A percentile compares a stretch with the other conserved stretches of the same genome.
Evolutionary conservation across 2,797 vertebrate species (phyloP).

Genomic region (Erethizon dorsatum): DNA sequence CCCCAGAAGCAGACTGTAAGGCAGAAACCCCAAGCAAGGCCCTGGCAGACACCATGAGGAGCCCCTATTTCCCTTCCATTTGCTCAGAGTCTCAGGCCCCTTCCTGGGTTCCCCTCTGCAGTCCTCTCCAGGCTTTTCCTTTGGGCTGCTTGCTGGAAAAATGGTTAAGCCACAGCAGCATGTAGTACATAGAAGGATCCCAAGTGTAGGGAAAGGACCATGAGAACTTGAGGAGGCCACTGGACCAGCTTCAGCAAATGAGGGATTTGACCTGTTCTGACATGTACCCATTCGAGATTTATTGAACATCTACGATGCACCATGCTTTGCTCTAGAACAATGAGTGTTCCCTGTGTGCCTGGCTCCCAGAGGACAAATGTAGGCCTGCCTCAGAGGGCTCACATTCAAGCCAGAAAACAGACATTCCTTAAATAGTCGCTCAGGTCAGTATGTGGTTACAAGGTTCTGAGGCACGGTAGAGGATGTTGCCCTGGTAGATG

Average conservation of each 20-base stretch:
- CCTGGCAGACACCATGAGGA: not conserved
- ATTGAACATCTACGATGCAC: not conserved
- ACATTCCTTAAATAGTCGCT: not conserved
- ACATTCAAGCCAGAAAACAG: not conserved
- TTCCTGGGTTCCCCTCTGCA: fast-evolving
- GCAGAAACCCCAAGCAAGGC: not conserved
- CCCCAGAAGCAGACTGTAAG: not conserved
- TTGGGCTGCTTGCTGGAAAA: not conserved
- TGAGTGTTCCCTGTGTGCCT: not conserved
- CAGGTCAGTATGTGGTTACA: not conserved
- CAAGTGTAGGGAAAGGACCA: not conserved
- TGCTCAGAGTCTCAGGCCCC: not conserved
- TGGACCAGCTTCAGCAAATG: not conserved
- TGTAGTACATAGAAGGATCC: not conserved
- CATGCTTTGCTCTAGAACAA: not conserved
- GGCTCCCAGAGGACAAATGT: not conserved
- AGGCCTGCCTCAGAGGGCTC: not conserved
- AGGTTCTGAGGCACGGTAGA: not conserved
- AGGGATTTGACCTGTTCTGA: not conserved
- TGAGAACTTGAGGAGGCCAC: not conserved
- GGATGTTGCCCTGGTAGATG: not conserved
- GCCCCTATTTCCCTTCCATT: no score
- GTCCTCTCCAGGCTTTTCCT: not conserved
- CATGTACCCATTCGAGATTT: not conserved
- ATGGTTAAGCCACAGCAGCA: not conserved